Evolutionary conservation across 2,888 invertebrate species (phyloP), one percentile per base, ranked within the genome.

Genomic region (Melanostoma scalare): DNA sequence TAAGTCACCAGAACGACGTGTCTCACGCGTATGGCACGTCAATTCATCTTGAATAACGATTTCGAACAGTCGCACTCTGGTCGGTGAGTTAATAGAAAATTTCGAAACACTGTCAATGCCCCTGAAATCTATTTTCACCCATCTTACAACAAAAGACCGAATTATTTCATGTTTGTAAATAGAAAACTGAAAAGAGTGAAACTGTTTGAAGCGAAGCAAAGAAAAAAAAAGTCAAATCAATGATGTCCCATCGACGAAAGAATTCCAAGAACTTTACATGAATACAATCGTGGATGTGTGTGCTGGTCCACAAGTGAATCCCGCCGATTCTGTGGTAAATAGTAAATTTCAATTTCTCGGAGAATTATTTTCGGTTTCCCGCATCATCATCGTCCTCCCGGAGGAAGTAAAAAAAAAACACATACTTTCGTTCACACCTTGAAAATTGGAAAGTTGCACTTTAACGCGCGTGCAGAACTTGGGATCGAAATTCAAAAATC

Each of bases 111-210:
- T 69, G 79, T 80, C 82, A 82, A 73, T 82, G 82, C 63, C 78
- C 78, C 58, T 82, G 78, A 78, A 82, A 77, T 78, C 52, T 82
- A 74, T 74, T 82, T 82, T 36, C n/a, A 63, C 10, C n/a, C 38
- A 50, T 10, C 10, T 10, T 30, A 61, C 44, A 60, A 77, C 77
- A 82, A 73, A 77, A 73, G 77, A 56, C 48, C 35, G 48, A 63
- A 33, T 42, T 38, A 8, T 20, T 44, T 31, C n/a, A 30, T 36
- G 35, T 56, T 55, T 48, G 44, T 36, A 53, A 67, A 68, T 50
- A 72, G 55, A 61, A 4, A 56, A 10, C 30, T 4, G 10, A 38
- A 71, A 61, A 63, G 10, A 61, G 56, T 71, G 40, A 35, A 61
- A 38, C 5, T 5, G 5, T 8, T 44, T 6, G 33, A 42, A 8